Evolutionary conservation across 2,797 vertebrate species (phyloP).

Genomic region (Lepus townsendii): DNA sequence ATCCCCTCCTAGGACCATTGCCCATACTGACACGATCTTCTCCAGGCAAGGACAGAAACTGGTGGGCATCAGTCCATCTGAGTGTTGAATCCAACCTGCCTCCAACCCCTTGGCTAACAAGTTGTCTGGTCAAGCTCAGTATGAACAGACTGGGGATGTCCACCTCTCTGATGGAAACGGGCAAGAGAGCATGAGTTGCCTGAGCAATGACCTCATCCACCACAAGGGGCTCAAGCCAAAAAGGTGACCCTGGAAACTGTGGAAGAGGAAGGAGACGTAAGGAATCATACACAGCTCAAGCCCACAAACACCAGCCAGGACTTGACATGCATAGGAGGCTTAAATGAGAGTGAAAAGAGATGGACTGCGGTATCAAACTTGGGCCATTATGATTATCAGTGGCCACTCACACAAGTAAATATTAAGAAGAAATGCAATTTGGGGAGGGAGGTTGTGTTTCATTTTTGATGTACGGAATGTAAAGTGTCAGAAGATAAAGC

Average conservation of each 20-base stretch:
- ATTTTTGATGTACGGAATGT: neutral
- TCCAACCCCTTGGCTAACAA: neutral
- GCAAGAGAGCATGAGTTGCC: neutral
- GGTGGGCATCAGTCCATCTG: neutral
- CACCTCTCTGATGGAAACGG: fast-evolving
- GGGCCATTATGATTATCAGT: neutral
- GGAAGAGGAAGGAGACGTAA: neutral
- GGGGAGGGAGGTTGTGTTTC: neutral
- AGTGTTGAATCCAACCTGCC: neutral
- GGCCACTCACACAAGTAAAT: neutral
- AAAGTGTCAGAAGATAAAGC: neutral
- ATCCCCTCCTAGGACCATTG: neutral
- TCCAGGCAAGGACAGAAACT: neutral
- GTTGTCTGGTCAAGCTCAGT: neutral
- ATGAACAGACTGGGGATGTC: fast-evolving
- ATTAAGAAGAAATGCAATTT: neutral
- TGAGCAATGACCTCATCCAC: neutral
- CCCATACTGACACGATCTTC: neutral
- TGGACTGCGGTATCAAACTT: neutral
- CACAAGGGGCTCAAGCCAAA: neutral
- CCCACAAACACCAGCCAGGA: neutral
- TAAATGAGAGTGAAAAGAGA: neutral
- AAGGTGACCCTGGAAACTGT: neutral
- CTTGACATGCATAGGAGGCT: neutral
- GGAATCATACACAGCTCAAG: neutral